A percentile compares a stretch with the other conserved stretches of the same genome.
Conservation (phyloP, 2,888 invertebrate genomes). For the Saturnia japonica region DNA sequence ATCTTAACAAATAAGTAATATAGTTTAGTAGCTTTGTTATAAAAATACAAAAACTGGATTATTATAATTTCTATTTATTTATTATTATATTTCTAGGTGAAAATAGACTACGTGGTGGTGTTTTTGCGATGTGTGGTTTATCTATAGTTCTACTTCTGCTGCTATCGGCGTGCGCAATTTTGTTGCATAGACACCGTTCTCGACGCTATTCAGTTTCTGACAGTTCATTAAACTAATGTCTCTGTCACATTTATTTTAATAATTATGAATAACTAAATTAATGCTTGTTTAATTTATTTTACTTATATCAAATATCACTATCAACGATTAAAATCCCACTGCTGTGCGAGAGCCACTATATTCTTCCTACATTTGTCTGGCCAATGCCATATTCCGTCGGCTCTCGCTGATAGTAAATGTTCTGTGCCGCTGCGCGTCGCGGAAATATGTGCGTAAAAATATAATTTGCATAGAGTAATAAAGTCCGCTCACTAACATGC, state of each 20-base stretch:
- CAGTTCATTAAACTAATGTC: conserved; percentile 37
- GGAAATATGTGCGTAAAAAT: too few species aligned
- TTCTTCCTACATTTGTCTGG: background rate
- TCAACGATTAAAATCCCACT: background rate
- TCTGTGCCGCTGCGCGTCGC: too few species aligned
- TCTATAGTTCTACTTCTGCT: conserved; percentile 74
- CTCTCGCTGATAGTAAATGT: too few species aligned
- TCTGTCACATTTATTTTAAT: background rate
- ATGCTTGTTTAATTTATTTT: too few species aligned
- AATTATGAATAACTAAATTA: background rate
- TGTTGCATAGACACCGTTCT: conserved; percentile 65
- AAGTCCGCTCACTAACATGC: too few species aligned
- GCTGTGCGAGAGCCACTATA: background rate
- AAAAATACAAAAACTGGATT: background rate
- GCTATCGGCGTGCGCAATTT: conserved; percentile 75
- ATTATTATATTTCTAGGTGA: conserved; percentile 67
- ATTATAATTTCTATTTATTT: conserved; percentile 21
- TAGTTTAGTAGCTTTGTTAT: too few species aligned
- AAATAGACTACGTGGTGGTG: conserved; percentile 80
- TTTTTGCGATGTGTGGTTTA: conserved; percentile 83
- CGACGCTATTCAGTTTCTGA: conserved; percentile 50
- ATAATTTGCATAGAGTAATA: too few species aligned
- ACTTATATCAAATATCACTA: background rate
- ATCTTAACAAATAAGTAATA: too few species aligned
- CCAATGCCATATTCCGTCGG: too few species aligned